phyloP scores from a whole-genome alignment of 2,113 vertebrate genomes.

The Carassius carassius region DNA sequence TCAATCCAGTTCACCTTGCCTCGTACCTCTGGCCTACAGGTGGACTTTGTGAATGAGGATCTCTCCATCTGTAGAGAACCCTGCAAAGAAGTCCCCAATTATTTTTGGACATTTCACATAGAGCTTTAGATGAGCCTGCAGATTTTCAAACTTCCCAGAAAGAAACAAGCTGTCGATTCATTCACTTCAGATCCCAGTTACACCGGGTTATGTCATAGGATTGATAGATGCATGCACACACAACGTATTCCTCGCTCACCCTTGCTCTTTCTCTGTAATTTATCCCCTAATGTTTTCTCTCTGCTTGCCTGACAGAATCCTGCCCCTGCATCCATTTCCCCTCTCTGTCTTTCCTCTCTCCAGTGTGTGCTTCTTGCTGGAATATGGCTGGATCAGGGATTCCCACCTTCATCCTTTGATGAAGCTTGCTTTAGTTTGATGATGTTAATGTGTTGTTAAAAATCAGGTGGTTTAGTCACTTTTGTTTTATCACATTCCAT shows the following conservation, averaged over 20 bases:
- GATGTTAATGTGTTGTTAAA: conserved; percentile 25
- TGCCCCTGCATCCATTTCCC: background rate
- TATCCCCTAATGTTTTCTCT: conserved; percentile 61
- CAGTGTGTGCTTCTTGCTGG: background rate
- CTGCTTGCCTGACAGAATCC: conserved; percentile 57
- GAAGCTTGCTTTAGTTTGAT: conserved; percentile 48
- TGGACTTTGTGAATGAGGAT: conserved; percentile 25
- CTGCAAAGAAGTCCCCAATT: background rate
- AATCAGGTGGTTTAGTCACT: conserved; percentile 26
- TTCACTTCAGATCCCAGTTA: background rate
- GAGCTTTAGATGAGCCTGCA: conserved; percentile 14
- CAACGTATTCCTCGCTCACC: conserved; percentile 15
- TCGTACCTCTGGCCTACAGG: conserved; percentile 27
- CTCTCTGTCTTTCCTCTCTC: conserved; percentile 4
- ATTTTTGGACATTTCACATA: background rate
- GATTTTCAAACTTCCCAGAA: background rate
- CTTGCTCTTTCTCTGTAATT: conserved; percentile 27
- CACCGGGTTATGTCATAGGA: background rate
- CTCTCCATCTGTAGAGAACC: background rate
- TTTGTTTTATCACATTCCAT: conserved; percentile 20
- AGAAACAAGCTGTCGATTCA: conserved; percentile 31
- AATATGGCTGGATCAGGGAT: conserved; percentile 52
- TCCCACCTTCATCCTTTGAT: conserved; percentile 41
- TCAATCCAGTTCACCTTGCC: conserved; percentile 34
- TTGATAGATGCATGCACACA: conserved; percentile 38